phyloP scores from a whole-genome alignment of 2,797 vertebrate species.

The Pyrocephalus nanus region DNA sequence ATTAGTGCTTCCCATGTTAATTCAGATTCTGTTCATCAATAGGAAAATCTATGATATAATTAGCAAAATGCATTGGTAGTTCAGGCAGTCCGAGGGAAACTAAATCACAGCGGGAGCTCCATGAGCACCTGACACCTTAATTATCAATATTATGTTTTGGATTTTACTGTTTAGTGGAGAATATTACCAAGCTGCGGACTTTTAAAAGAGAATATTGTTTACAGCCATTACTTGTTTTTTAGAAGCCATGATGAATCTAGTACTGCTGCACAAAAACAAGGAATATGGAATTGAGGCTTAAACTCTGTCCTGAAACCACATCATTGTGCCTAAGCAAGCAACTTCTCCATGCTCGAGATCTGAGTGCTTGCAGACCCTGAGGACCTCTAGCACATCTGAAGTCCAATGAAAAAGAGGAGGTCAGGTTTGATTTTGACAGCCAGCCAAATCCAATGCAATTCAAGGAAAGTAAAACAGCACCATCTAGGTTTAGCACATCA shows the following conservation, averaged over 20 bases:
- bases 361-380: neutral
- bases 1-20: constrained; percentile 87
- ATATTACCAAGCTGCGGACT: constrained; percentile 70
- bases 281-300: neutral
- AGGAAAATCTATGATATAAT: constrained; percentile 92
- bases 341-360: neutral
- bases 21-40: constrained; percentile 90
- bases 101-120: constrained; percentile 78
- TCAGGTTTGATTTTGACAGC: neutral
- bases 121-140: constrained; percentile 75
- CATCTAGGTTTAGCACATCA: neutral
- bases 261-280: neutral
- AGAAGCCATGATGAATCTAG: constrained; percentile 15
- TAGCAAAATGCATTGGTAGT: constrained; percentile 82
- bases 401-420: neutral
- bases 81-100: constrained; percentile 70
- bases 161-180: constrained; percentile 81
- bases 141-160: constrained; percentile 76
- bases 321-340: neutral
- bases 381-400: neutral
- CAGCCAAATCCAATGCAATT: neutral
- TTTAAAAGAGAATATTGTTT: constrained; percentile 66
- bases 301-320: neutral
- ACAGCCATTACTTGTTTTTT: neutral
- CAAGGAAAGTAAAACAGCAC: neutral